Conservation (phyloP, 2,113 vertebrate species). For the Thalassarche chlororhynchos region DNA sequence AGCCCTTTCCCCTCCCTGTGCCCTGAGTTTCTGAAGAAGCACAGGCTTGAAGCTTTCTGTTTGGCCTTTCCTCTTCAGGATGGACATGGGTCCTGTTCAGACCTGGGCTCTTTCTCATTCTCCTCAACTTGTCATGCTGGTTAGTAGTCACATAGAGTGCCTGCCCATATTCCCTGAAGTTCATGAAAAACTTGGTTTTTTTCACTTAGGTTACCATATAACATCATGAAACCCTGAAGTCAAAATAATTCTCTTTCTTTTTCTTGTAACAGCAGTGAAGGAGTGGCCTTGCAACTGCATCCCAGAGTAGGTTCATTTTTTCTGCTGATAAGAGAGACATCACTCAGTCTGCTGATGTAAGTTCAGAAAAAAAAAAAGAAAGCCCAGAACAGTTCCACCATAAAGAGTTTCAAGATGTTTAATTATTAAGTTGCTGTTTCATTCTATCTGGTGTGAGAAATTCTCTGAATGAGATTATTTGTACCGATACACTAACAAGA, state of each 20-base stretch:
- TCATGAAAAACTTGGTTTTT: not conserved
- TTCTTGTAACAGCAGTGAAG: not conserved
- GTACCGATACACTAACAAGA: not conserved
- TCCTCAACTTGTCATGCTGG: not conserved
- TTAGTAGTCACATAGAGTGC: not conserved
- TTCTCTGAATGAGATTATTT: not conserved
- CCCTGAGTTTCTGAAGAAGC: not conserved
- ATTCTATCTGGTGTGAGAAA: not conserved
- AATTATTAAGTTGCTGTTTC: not conserved
- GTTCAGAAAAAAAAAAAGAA: not conserved
- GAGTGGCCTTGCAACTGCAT: not conserved
- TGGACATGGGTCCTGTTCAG: not conserved
- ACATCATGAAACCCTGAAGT: not conserved
- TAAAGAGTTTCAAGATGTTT: not conserved
- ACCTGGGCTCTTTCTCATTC: not conserved
- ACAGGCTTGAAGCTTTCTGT: not conserved
- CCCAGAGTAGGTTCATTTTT: not conserved
- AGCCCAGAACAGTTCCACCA: not conserved
- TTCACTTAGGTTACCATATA: not conserved
- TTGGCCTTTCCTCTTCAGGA: not conserved
- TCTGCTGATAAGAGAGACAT: not conserved
- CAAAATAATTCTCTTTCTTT: not conserved
- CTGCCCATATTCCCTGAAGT: not conserved
- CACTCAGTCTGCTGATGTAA: not conserved
- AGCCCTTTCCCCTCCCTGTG: fast-evolving